Base-by-base conservation (phyloP, 92 coral and sea anemone species). In the Chrysogorgia sp. region DNA sequence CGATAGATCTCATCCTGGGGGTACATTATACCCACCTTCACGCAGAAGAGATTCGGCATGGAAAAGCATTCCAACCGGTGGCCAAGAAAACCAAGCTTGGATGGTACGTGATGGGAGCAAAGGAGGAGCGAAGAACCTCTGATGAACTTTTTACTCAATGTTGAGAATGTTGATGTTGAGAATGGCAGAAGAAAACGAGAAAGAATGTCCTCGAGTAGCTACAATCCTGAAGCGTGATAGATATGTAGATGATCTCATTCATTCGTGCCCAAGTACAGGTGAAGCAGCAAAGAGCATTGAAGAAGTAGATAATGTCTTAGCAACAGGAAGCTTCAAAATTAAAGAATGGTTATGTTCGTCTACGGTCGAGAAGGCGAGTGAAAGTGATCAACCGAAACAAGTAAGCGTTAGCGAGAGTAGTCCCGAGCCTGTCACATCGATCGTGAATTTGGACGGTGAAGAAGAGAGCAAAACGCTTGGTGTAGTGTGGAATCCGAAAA, bases 381-480 rank as follows among this genome's bases (percentile, higher is more conserved):
- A 22, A 41, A 2, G 14, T 7, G 10, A 30, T 13, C 20, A 21
- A 19, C 53, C 14, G 57, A 19, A 6, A 43, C 43, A 19, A 68
- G 21, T 20, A 35, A 24, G 15, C 22, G 35, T 10, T 8, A 20
- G 21, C 75, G 58, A 23, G 49, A 13, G 24, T 19, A 10, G 23
- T 8, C 74, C 22, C 58, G 5, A 10, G n/a, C n/a, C n/a, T n/a
- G n/a, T n/a, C n/a, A 47, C 40, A 29, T 25, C 82, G 20, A 12
- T 26, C 29, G 31, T 84, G 57, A 84, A 71, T 30, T 29, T 84
- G 30, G 84, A 84, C 56, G 88, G 88, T 14, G 84, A 79, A 62
- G 67, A 56, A 79, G 84, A 61, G 10, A 58, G 7, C n/a, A 76
- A 76, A 19, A 76, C 81, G 0, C 67, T 76, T 12, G 81, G 81